These are phyloP conservation scores for Tringa solitaria DNA, from an alignment of 2,113 vertebrate genomes.

Conservation along the genomic window DNA sequence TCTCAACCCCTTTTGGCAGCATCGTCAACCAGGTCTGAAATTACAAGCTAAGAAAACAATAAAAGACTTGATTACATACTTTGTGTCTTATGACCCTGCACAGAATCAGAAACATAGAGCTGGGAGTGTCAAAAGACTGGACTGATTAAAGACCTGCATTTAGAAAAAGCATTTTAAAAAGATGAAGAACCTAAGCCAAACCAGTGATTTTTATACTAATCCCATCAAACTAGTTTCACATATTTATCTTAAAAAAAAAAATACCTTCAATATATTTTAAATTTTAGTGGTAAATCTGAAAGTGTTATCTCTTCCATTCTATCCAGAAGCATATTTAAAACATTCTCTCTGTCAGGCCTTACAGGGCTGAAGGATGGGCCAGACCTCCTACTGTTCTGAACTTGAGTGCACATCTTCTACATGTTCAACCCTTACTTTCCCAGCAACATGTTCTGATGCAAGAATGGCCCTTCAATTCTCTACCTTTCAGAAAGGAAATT, in stretches of 20 bases:
- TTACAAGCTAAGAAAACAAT: not conserved
- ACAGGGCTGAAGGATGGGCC: not conserved
- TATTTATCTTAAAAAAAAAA: not conserved
- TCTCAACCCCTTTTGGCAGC: not conserved
- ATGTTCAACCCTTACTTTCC: not conserved
- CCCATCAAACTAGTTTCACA: not conserved
- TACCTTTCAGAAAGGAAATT: not conserved
- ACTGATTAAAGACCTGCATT: not conserved
- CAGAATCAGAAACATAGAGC: not conserved
- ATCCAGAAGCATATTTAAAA: not conserved
- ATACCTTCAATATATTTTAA: not conserved
- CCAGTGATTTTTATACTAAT: not conserved
- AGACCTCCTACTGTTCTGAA: not conserved
- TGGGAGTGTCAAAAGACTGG: not conserved
- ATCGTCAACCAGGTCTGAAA: not conserved
- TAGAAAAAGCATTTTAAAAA: not conserved
- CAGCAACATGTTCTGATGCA: not conserved
- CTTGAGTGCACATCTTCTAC: not conserved
- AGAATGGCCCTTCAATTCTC: not conserved
- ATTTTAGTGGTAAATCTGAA: not conserved
- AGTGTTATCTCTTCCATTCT: not conserved
- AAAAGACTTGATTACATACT: not conserved
- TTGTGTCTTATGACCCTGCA: not conserved
- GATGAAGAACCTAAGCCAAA: not conserved
- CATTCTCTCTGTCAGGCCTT: not conserved